Percentiles rank a stretch among this genome's conserved stretches.
Evolutionary conservation across 2,113 vertebrate genomes (phyloP).

Genomic region (Passer domesticus): DNA sequence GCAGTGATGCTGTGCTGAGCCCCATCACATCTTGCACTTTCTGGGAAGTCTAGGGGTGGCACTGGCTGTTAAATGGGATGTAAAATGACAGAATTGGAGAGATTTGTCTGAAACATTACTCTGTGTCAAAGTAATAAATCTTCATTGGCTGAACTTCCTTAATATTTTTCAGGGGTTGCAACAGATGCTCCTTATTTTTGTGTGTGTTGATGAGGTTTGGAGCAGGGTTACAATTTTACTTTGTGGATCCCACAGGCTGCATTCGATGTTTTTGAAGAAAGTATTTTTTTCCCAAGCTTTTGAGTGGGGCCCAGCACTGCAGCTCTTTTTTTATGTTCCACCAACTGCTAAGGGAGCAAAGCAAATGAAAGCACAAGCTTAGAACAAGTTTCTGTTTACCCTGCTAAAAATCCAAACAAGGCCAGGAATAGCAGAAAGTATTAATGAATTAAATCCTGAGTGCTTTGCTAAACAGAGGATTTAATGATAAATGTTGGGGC

Average conservation of each 20-base stretch:
- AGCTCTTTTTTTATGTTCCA: background rate
- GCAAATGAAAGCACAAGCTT: background rate
- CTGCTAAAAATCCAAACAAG: background rate
- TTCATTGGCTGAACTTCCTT: background rate
- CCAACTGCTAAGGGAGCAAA: background rate
- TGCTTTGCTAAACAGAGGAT: background rate
- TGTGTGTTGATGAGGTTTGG: background rate
- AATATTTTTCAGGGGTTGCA: background rate
- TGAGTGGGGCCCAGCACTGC: background rate
- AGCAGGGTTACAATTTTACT: background rate
- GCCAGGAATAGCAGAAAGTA: background rate
- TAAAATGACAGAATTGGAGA: slow-evolving; percentile 35
- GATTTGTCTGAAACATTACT: slow-evolving; percentile 26
- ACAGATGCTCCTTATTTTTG: background rate
- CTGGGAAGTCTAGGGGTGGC: background rate
- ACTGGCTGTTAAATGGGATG: slow-evolving; percentile 33
- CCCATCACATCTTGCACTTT: background rate
- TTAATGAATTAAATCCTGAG: background rate
- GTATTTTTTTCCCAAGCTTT: background rate
- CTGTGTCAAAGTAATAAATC: slow-evolving; percentile 40
- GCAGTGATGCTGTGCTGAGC: background rate
- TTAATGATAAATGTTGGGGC: background rate
- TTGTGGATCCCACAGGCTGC: background rate
- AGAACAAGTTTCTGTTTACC: background rate
- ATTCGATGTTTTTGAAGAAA: background rate